phyloP scores from a whole-genome alignment of 2,797 vertebrate genomes.

The Geotria australis region DNA sequence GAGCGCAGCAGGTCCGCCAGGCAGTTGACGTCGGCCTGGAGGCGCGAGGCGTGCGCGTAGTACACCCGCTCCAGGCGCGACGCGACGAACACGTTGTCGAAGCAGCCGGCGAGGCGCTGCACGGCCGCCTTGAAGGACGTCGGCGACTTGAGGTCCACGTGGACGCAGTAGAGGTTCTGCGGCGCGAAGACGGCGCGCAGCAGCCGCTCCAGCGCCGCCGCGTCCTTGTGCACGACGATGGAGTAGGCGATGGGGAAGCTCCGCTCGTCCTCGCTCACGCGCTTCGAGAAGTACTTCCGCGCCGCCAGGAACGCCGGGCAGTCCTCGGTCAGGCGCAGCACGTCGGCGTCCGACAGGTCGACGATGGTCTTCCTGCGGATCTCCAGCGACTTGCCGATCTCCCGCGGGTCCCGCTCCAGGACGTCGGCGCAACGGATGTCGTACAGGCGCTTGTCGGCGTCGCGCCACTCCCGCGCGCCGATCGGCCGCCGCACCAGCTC shows the following conservation, averaged over 20 bases:
- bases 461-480: slow-evolving; percentile 9
- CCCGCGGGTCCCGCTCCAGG: slow-evolving; percentile 41
- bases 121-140: slow-evolving; percentile 29
- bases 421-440: slow-evolving; percentile 38
- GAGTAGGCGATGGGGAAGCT: slow-evolving; percentile 48
- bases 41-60: slow-evolving; percentile 49
- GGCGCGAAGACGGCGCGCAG: slow-evolving; percentile 36
- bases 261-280: slow-evolving; percentile 16
- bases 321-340: slow-evolving; percentile 21
- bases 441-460: slow-evolving; percentile 4
- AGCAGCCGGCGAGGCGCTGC: slow-evolving; percentile 32
- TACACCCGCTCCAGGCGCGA: slow-evolving; percentile 43
- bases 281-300: slow-evolving; percentile 21
- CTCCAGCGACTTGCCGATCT: slow-evolving; percentile 46
- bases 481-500: slow-evolving; percentile 5
- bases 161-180: slow-evolving; percentile 62
- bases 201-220: slow-evolving; percentile 47
- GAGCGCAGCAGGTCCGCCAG: slow-evolving; percentile 41
- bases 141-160: slow-evolving; percentile 49
- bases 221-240: slow-evolving; percentile 50
- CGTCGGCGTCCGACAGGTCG: slow-evolving; percentile 27
- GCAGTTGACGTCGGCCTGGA: slow-evolving; percentile 67
- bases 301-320: slow-evolving; percentile 19
- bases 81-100: slow-evolving; percentile 45
- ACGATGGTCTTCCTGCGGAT: slow-evolving; percentile 23